These are phyloP conservation scores for Halcyon leucocephala DNA, from an alignment of 2,797 vertebrate genomes.

Conservation along the genomic window DNA sequence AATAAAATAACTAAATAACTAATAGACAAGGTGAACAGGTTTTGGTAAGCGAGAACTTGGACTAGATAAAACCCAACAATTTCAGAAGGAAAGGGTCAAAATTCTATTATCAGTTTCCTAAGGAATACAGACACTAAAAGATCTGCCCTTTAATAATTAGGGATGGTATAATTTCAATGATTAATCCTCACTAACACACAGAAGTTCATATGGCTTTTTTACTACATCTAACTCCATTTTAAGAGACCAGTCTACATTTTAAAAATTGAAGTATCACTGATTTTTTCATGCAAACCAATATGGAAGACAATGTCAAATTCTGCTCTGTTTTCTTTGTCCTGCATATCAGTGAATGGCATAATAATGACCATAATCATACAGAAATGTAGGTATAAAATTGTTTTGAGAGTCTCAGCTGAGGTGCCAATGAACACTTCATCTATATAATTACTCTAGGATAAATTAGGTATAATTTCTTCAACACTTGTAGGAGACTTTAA, in stretches of 20 bases:
- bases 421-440: background rate
- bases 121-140: background rate
- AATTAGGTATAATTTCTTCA: background rate
- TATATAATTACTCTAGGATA: background rate
- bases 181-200: background rate
- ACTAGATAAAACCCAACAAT: background rate
- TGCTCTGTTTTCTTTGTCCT: background rate
- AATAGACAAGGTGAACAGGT: background rate
- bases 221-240: background rate
- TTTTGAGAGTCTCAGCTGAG: background rate
- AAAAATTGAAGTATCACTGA: background rate
- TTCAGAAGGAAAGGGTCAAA: background rate
- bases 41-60: background rate
- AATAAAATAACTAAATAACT: background rate
- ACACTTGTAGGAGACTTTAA: background rate
- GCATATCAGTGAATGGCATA: background rate
- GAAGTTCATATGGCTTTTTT: background rate
- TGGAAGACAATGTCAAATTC: background rate
- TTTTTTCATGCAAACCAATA: background rate
- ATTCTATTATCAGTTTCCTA: background rate
- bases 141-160: background rate
- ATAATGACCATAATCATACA: background rate
- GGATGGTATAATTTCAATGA: background rate
- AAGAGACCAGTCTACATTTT: background rate
- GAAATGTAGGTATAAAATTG: background rate